Conservation (phyloP, 2,113 vertebrate genomes). For the Alligator sinensis region DNA sequence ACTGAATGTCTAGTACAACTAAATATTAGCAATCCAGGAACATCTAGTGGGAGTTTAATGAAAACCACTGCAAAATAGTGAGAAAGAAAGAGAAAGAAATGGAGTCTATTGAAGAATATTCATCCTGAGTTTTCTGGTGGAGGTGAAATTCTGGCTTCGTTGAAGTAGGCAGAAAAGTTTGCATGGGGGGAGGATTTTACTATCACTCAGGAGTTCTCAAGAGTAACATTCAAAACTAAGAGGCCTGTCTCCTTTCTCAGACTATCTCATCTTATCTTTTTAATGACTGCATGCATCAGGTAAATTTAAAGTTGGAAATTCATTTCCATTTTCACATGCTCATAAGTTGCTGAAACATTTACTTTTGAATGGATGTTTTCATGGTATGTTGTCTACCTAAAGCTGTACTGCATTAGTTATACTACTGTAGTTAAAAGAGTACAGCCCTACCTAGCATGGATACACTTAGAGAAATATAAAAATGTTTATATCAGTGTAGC, state of each 20-base stretch:
- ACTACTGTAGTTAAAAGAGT: neutral
- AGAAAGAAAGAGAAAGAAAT: constrained; percentile 30
- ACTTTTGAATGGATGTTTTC: neutral
- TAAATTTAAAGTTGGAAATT: constrained; percentile 4
- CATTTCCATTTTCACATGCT: neutral
- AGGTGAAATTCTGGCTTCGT: neutral
- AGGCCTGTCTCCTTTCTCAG: neutral
- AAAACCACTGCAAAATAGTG: neutral
- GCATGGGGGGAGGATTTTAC: neutral
- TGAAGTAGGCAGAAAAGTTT: neutral
- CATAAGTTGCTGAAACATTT: neutral
- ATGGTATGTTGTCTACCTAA: neutral
- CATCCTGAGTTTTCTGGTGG: neutral
- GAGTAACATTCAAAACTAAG: neutral
- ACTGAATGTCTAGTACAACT: neutral
- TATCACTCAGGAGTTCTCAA: neutral
- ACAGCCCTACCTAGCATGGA: neutral
- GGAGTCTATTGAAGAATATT: neutral
- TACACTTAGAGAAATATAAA: neutral
- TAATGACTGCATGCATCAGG: neutral
- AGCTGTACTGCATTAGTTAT: neutral
- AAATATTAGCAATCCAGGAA: constrained; percentile 33
- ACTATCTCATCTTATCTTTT: neutral
- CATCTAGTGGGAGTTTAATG: constrained; percentile 49
- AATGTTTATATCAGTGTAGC: neutral